These are phyloP conservation scores for Bufo gargarizans DNA, from an alignment of 2,113 vertebrate genomes.

Conservation along the genomic window DNA sequence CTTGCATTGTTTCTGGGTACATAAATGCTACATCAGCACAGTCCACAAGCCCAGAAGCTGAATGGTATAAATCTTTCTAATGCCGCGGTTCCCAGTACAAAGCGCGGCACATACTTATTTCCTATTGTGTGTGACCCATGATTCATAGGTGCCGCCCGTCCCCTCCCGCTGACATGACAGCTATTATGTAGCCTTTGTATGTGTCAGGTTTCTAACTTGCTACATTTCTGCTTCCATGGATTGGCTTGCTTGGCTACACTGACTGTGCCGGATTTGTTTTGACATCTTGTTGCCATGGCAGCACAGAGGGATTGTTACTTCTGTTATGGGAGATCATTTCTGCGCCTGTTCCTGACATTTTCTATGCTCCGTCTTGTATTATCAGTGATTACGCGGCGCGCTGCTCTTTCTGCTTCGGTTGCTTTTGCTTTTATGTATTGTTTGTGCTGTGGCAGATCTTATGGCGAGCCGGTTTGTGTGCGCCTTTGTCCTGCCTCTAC, in stretches of 20 bases:
- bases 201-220: background rate
- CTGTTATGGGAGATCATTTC: conserved; percentile 16
- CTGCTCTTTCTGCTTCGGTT: background rate
- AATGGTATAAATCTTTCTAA: background rate
- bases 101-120: background rate
- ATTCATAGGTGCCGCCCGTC: background rate
- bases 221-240: background rate
- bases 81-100: background rate
- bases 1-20: background rate
- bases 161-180: background rate
- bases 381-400: background rate
- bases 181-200: conserved; percentile 1
- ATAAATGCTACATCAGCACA: background rate
- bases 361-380: too few species aligned
- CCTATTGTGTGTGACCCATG: background rate
- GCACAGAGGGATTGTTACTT: conserved; percentile 1
- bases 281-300: conserved; percentile 7
- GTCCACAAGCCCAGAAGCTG: background rate
- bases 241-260: background rate
- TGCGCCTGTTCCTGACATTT: background rate
- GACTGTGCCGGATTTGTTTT: conserved; percentile 1
- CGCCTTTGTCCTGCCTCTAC: background rate
- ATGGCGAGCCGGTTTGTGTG: background rate
- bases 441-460: background rate
- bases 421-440: conserved; percentile 12